Percentiles rank a stretch among this genome's conserved stretches.
Conservation (phyloP, 2,113 vertebrate genomes). For the Hyaena hyaena region DNA sequence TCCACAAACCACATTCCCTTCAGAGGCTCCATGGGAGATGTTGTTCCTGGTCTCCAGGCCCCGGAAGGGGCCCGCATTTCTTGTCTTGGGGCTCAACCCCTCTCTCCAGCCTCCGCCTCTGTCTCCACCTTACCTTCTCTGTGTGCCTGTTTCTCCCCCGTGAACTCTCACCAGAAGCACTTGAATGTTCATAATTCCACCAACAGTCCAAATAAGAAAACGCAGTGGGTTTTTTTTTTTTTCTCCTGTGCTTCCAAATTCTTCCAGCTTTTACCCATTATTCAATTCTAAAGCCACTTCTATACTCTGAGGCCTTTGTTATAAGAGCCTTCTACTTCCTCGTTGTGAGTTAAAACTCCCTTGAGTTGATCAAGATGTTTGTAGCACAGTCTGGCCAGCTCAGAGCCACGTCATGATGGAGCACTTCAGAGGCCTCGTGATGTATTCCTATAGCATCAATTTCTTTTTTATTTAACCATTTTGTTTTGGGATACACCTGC, state of each 20-base stretch:
- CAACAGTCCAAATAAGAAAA: neutral
- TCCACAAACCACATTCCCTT: fast-evolving
- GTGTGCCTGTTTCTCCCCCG: neutral
- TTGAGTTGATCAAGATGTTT: neutral
- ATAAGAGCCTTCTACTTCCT: neutral
- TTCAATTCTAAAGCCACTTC: neutral
- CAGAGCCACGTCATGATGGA: neutral
- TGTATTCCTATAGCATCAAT: neutral
- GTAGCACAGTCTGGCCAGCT: neutral
- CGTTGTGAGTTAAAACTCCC: neutral
- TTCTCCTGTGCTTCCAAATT: neutral
- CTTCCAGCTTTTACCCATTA: neutral
- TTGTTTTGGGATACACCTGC: neutral
- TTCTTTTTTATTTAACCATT: neutral
- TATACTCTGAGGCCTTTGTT: neutral
- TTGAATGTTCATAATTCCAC: neutral
- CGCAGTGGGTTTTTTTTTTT: neutral
- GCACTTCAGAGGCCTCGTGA: neutral
- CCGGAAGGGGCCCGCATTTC: neutral
- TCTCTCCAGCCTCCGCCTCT: fast-evolving
- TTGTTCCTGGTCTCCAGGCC: neutral
- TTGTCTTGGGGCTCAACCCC: neutral
- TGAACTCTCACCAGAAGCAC: neutral
- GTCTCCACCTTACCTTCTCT: fast-evolving
- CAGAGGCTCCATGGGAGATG: fast-evolving